phyloP scores from a whole-genome alignment of 1,140 invertebrate genomes.

The Aethina tumida region DNA sequence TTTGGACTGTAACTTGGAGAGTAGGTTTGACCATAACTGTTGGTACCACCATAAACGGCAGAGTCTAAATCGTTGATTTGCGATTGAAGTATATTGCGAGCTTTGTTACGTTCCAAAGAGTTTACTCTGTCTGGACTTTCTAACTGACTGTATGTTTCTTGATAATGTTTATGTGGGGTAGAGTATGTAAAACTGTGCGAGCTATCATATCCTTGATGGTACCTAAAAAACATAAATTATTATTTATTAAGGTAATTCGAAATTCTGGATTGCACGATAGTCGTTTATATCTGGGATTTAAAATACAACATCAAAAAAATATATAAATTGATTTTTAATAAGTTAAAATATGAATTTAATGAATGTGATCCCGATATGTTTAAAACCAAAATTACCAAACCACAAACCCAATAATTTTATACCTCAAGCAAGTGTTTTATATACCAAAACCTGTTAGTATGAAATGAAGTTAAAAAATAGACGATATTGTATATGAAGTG shows the following conservation, averaged over 20 bases:
- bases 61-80: conserved; percentile 26
- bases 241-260: not conserved
- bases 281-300: too few relatives aligned
- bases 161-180: conserved; percentile 18
- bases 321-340: too few relatives aligned
- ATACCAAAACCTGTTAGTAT: too few relatives aligned
- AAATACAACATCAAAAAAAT: too few relatives aligned
- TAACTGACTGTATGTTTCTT: conserved; percentile 29
- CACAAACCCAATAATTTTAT: too few relatives aligned
- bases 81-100: conserved; percentile 16
- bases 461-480: too few relatives aligned
- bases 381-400: too few relatives aligned
- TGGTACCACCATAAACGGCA: conserved; percentile 25
- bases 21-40: conserved; percentile 25
- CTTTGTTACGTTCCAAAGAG: conserved; percentile 29
- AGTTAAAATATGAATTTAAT: too few relatives aligned
- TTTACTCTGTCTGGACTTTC: conserved; percentile 32
- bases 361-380: too few relatives aligned
- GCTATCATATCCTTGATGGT: conserved; percentile 13
- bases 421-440: too few relatives aligned
- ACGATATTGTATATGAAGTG: too few relatives aligned
- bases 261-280: not conserved
- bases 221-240: conserved; percentile 5
- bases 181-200: conserved; percentile 15
- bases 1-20: too few relatives aligned